Base-by-base conservation (phyloP, 2,113 vertebrate genomes). In the Rhabdornis inornatus region DNA sequence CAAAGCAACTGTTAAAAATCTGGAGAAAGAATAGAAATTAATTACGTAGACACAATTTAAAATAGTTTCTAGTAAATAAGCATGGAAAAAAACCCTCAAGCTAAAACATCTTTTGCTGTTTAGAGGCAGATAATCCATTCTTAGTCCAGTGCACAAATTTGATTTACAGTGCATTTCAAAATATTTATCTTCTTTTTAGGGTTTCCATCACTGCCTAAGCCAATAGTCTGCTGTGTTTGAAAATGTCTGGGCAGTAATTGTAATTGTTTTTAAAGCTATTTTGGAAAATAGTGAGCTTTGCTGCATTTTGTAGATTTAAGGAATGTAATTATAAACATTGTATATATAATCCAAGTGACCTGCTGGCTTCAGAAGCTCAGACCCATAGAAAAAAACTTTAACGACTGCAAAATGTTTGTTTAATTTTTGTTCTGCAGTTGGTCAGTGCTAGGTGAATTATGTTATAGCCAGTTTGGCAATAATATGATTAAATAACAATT, bases 141-240 rank as follows among this genome's bases (percentile, higher is more conserved):
- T 66, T 80, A 92, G 76, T 97, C 87, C 77, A 96, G 89, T 91
- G 80, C 92, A 97, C 95, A 96, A 93, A 60, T 98, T 87, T 98
- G 97, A 98, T 98, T 98, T 98, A 98, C 94, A 96, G 87, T 96
- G 79, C 10, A 0, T 97, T 98, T 97, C 97, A 97, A 98, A 98
- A 98, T 98, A 97, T 98, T 98, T 98, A 98, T 97, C 97, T 98
- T 95, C 96, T 97, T 97, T 98, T 97, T 93, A 95, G 92, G 93
- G 93, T 98, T 98, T 98, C 96, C 97, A 97, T 98, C 96, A 97
- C 49, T 53, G 89, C 82, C 90, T 96, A 92, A 96, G 97, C 97
- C 98, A 98, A 94, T 97, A 97, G 97, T 95, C 97, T 98, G 96
- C 97, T 97, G 95, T 98, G 98, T 98, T 98, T 98, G 97, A 98